Percentiles rank a stretch among this genome's conserved stretches.
phyloP scores from a whole-genome alignment of 2,797 vertebrate species.

The Odontamblyopus lacepedii region DNA sequence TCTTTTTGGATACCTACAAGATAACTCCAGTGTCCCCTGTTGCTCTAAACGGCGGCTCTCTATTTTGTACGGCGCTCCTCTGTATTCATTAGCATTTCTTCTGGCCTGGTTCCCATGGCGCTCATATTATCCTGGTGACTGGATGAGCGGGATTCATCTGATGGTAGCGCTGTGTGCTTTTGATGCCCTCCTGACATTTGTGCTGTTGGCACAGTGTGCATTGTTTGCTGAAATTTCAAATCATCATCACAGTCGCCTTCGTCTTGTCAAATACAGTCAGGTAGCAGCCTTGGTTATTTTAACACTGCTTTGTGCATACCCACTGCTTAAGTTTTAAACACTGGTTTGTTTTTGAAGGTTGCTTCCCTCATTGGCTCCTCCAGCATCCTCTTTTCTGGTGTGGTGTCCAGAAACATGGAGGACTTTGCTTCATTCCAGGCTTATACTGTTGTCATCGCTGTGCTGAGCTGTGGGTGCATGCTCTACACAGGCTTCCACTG shows the following conservation, averaged over 20 bases:
- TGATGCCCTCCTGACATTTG: slow-evolving; percentile 84
- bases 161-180: slow-evolving; percentile 83
- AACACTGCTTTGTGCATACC: not conserved
- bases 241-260: slow-evolving; percentile 77
- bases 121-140: slow-evolving; percentile 80
- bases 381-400: slow-evolving; percentile 86
- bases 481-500: slow-evolving; percentile 82
- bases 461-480: slow-evolving; percentile 82
- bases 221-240: slow-evolving; percentile 85
- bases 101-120: slow-evolving; percentile 94
- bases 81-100: slow-evolving; percentile 87
- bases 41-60: slow-evolving; percentile 80
- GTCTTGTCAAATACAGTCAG: slow-evolving; percentile 86
- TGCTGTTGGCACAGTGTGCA: slow-evolving; percentile 86
- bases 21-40: slow-evolving; percentile 76
- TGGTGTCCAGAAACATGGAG: slow-evolving; percentile 87
- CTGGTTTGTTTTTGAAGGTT: slow-evolving; percentile 55
- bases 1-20: slow-evolving; percentile 88
- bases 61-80: slow-evolving; percentile 82
- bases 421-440: slow-evolving; percentile 81
- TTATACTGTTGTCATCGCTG: slow-evolving; percentile 71
- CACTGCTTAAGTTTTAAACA: not conserved
- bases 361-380: slow-evolving; percentile 84
- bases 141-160: slow-evolving; percentile 87
- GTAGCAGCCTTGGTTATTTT: slow-evolving; percentile 28